Evolutionary conservation across 1,140 invertebrate species (phyloP).

Genomic region (Formica selysi): DNA sequence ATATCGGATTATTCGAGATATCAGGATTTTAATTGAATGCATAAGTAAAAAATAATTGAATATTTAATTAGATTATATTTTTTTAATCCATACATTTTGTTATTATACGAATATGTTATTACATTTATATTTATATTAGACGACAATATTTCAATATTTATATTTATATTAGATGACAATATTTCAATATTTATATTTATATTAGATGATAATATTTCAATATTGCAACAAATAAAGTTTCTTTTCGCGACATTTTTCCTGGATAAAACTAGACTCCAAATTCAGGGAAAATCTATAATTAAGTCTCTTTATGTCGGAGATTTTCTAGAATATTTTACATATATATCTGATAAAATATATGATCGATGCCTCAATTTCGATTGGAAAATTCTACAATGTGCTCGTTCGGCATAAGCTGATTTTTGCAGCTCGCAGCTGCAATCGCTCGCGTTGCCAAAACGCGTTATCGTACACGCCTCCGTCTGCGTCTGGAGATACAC

Average conservation of each 20-base stretch:
- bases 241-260: neutral
- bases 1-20: neutral
- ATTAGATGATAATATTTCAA: neutral
- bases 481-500: slow-evolving; percentile 61
- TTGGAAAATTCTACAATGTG: neutral
- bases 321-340: neutral
- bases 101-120: neutral
- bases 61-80: slow-evolving; percentile 15
- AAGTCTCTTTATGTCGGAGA: slow-evolving; percentile 1
- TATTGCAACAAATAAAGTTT: neutral
- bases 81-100: neutral
- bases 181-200: neutral
- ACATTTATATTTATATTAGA: neutral
- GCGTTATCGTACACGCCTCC: slow-evolving; percentile 73
- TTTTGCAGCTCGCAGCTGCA: slow-evolving; percentile 20
- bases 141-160: neutral
- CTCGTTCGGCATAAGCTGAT: neutral
- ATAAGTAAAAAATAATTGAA: neutral
- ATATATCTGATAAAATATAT: neutral
- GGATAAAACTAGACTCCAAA: neutral
- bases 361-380: neutral
- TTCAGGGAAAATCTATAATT: neutral
- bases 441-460: slow-evolving; percentile 73
- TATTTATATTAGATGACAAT: too few relatives aligned
- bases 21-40: slow-evolving; percentile 8